Evolutionary conservation across 2,797 vertebrate species (phyloP).

Genomic region (Phrynocephalus vlangalii): DNA sequence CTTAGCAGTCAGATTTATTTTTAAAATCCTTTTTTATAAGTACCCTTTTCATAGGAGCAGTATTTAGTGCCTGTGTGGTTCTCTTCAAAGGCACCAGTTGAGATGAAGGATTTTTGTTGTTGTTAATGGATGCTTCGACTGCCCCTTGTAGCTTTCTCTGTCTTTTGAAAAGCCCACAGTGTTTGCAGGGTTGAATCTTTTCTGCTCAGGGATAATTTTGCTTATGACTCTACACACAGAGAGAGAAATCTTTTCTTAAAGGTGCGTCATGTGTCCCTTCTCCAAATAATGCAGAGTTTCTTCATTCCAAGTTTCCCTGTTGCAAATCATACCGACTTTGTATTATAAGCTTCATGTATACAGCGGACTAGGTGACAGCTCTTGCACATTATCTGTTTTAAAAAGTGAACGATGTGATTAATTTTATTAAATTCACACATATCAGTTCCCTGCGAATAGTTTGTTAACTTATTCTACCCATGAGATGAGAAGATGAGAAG

Average conservation of each 20-base stretch:
- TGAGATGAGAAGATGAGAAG: too few relatives aligned
- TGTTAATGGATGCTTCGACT: background rate
- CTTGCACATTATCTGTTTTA: background rate
- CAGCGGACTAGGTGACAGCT: background rate
- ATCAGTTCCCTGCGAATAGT: background rate
- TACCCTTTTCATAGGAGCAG: background rate
- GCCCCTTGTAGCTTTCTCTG: background rate
- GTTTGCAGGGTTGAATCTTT: accelerated
- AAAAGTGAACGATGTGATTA: background rate
- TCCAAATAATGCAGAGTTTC: background rate
- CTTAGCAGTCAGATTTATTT: background rate
- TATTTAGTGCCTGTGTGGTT: background rate
- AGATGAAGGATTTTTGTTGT: background rate
- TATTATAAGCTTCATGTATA: background rate
- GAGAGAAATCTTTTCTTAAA: background rate
- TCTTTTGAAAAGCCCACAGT: background rate
- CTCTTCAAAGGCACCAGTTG: background rate
- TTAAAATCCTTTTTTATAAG: background rate
- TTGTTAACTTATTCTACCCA: too few relatives aligned
- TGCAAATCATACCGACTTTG: background rate
- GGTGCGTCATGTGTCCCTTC: background rate
- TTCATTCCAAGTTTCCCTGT: background rate
- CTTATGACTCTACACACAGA: background rate
- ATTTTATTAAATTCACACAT: background rate
- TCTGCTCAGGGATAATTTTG: background rate